Percentiles rank a stretch among this genome's conserved stretches.
Evolutionary conservation across 2,797 vertebrate genomes (phyloP).

Genomic region (Varecia variegata): DNA sequence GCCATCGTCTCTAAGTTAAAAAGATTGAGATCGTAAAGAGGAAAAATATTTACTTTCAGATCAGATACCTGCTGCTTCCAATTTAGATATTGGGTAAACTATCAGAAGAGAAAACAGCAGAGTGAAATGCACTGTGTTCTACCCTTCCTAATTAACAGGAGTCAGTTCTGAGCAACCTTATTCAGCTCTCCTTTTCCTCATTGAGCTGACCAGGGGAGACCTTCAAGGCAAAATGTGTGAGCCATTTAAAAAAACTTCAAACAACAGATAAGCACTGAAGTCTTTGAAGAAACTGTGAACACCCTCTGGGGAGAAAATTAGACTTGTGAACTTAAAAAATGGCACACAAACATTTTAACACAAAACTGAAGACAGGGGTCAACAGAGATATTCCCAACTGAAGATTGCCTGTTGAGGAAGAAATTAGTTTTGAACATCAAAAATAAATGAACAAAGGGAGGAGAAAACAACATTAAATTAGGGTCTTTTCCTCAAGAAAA

Average conservation of each 20-base stretch:
- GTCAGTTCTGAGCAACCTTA: slow-evolving; percentile 53
- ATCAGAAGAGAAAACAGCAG: slow-evolving; percentile 68
- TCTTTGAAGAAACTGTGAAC: slow-evolving; percentile 79
- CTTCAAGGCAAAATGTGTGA: slow-evolving; percentile 68
- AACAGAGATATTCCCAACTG: slow-evolving; percentile 71
- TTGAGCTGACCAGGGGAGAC: slow-evolving; percentile 59
- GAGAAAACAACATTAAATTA: slow-evolving; percentile 70
- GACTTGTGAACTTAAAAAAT: slow-evolving; percentile 77
- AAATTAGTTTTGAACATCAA: slow-evolving; percentile 82
- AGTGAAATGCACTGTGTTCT: slow-evolving; percentile 56
- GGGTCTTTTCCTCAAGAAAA: slow-evolving; percentile 62
- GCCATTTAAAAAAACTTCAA: slow-evolving; percentile 66
- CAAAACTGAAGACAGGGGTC: slow-evolving; percentile 73
- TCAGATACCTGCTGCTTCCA: slow-evolving; percentile 78
- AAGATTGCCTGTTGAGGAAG: slow-evolving; percentile 79
- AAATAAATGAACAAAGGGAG: slow-evolving; percentile 70
- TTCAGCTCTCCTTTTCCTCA: slow-evolving; percentile 56
- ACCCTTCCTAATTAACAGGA: slow-evolving; percentile 76
- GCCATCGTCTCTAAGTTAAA: slow-evolving; percentile 48
- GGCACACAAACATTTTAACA: slow-evolving; percentile 72
- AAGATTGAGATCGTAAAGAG: slow-evolving; percentile 51
- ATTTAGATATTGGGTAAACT: slow-evolving; percentile 80
- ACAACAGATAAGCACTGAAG: slow-evolving; percentile 73
- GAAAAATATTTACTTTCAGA: slow-evolving; percentile 81
- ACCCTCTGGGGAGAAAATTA: slow-evolving; percentile 82